Conservation (phyloP, 2,888 invertebrate species). For the Harpalus rubripes region DNA sequence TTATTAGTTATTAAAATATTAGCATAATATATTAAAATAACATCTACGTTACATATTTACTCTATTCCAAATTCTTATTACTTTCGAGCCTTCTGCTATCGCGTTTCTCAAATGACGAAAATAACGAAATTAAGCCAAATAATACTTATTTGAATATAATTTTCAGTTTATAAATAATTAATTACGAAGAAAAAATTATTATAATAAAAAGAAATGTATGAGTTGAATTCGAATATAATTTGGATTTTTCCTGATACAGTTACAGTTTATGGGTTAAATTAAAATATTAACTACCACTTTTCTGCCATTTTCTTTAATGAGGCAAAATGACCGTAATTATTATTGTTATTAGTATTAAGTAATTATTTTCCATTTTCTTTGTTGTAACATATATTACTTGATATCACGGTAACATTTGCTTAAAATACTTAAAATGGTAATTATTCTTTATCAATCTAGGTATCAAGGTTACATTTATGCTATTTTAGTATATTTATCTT, state of each 20-base stretch:
- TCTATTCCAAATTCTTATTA: too few relatives aligned
- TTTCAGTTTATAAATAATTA: too few relatives aligned
- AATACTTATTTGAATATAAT: too few relatives aligned
- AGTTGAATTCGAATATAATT: background rate
- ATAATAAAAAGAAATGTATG: background rate
- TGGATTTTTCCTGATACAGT: too few relatives aligned
- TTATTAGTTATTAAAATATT: too few relatives aligned
- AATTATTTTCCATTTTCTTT: background rate
- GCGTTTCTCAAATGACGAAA: too few relatives aligned
- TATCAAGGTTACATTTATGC: constrained; percentile 37
- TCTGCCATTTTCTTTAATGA: background rate
- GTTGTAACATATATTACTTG: background rate
- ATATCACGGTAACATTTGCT: background rate
- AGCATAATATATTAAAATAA: too few relatives aligned
- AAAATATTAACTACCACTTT: background rate
- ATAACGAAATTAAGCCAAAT: too few relatives aligned
- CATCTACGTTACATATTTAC: too few relatives aligned
- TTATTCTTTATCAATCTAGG: constrained; percentile 47
- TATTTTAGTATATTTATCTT: constrained; percentile 48
- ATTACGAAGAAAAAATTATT: too few relatives aligned
- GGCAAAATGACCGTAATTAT: background rate
- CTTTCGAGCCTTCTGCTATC: too few relatives aligned
- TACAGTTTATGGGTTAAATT: background rate
- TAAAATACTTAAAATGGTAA: constrained; percentile 50
- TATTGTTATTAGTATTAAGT: background rate